phyloP scores from a whole-genome alignment of 2,888 invertebrate species.

The Ptychoptera contaminata region DNA sequence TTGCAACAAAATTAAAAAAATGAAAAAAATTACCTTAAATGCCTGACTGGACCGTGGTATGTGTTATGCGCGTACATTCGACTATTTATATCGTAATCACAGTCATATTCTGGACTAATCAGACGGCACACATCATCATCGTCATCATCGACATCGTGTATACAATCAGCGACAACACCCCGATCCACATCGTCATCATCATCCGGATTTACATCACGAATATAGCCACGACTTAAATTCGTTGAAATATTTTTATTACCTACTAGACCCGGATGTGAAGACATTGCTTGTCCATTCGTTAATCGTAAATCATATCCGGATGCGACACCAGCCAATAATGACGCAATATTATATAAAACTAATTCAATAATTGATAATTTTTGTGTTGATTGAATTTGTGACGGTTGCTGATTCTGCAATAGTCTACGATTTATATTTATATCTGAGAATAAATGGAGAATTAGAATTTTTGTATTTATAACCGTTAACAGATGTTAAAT shows the following conservation, averaged over 20 bases:
- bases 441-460: no score
- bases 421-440: no score
- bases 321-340: slow-evolving; percentile 77
- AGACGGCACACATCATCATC: not conserved
- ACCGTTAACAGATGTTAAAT: slow-evolving; percentile 19
- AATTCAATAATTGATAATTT: slow-evolving; percentile 32
- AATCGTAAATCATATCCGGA: slow-evolving; percentile 85
- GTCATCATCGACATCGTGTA: slow-evolving; percentile 2
- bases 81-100: slow-evolving; percentile 3
- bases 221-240: not conserved
- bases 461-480: not conserved
- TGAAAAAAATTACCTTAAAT: slow-evolving; percentile 35
- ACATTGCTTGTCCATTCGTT: slow-evolving; percentile 65
- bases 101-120: not conserved
- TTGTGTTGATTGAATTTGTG: slow-evolving; percentile 18
- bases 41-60: slow-evolving; percentile 74
- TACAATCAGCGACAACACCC: not conserved
- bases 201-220: slow-evolving; percentile 1
- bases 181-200: slow-evolving; percentile 2
- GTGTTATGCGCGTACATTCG: slow-evolving; percentile 66
- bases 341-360: slow-evolving; percentile 74
- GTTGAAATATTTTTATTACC: not conserved
- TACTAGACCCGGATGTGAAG: slow-evolving; percentile 57
- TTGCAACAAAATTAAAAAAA: not conserved
- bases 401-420: no score